Evolutionary conservation across 2,888 invertebrate genomes (phyloP).

Genomic region (Argyresthia albistria): DNA sequence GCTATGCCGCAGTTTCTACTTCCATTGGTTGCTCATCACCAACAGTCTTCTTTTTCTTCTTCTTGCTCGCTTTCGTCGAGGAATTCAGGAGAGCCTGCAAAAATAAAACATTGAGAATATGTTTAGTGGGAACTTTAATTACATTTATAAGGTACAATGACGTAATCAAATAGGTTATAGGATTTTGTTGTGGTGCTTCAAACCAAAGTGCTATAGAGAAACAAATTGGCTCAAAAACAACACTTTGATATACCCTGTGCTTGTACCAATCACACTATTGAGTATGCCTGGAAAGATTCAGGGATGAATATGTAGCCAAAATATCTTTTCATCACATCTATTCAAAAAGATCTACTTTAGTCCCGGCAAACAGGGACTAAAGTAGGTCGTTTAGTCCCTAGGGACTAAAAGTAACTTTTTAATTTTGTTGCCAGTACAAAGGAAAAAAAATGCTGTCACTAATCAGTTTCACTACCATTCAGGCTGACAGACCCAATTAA

Average conservation of each 20-base stretch:
- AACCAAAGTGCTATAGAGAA: conserved; percentile 34
- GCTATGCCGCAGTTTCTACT: conserved; percentile 70
- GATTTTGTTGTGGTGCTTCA: conserved; percentile 47
- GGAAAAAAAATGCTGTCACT: no score
- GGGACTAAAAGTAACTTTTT: no score
- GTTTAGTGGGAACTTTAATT: conserved; percentile 1
- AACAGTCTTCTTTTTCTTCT: conserved; percentile 90
- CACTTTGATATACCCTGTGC: conserved; percentile 57
- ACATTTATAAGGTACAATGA: background rate
- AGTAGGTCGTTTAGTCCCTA: no score
- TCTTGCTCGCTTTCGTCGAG: conserved; percentile 88
- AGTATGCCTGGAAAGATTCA: conserved; percentile 54
- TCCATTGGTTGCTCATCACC: conserved; percentile 71
- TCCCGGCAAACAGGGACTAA: no score
- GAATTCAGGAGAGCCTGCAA: conserved; percentile 79
- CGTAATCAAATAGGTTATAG: background rate
- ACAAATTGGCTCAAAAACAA: conserved; percentile 53
- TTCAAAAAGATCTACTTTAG: no score
- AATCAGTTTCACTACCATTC: no score
- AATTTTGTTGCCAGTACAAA: no score
- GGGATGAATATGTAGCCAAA: conserved; percentile 22
- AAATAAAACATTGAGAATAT: background rate
- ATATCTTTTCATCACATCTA: no score
- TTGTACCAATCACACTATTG: conserved; percentile 49
- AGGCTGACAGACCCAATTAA: no score